These are phyloP conservation scores for Hemicentrotus pulcherrimus DNA, from an alignment of 35 echinoderm and acorn worm genomes.

Conservation along the genomic window DNA sequence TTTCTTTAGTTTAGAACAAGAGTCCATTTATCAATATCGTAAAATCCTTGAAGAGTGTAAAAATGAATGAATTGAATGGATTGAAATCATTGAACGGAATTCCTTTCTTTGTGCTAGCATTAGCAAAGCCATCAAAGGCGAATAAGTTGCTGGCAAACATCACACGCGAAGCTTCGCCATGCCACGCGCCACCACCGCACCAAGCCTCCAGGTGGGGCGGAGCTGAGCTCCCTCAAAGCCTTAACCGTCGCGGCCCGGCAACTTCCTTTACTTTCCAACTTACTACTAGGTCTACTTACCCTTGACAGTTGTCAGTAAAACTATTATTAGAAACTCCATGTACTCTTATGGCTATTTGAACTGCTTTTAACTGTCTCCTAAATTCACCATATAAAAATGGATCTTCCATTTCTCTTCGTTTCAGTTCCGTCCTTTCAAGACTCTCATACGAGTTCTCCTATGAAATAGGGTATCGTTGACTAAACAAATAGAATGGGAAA, in stretches of 20 bases:
- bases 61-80: too few species aligned
- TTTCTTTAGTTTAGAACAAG: too few species aligned
- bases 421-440: background rate
- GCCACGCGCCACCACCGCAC: background rate
- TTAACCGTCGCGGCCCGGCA: background rate
- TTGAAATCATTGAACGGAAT: too few species aligned
- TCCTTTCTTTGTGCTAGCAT: too few species aligned
- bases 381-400: conserved; percentile 38
- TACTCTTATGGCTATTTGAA: background rate
- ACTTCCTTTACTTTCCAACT: background rate
- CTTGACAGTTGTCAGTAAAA: background rate
- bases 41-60: too few species aligned
- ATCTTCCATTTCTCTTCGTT: background rate
- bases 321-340: background rate
- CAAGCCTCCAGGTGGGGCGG: background rate
- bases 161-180: background rate
- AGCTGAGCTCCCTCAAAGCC: background rate
- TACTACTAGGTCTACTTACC: background rate
- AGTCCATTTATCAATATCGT: too few species aligned
- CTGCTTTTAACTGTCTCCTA: conserved; percentile 17
- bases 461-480: background rate
- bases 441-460: background rate
- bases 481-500: background rate
- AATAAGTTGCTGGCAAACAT: background rate
- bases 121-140: too few species aligned